These are phyloP conservation scores for Pleuronectes platessa DNA, from an alignment of 2,113 vertebrate species.

Conservation along the genomic window DNA sequence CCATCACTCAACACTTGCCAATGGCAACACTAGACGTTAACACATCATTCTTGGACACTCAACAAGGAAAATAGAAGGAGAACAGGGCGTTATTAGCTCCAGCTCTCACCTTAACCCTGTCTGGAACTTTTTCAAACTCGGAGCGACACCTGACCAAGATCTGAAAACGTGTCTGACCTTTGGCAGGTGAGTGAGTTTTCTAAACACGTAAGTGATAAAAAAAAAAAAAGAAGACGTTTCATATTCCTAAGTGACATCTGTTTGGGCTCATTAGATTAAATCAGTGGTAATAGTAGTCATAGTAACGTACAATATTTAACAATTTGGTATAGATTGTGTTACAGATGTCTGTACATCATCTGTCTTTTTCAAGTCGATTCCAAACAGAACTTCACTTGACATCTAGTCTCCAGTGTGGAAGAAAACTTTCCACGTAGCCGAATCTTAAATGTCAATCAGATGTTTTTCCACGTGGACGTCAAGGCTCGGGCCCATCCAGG, in stretches of 20 bases:
- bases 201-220: no score
- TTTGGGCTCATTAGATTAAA: not conserved
- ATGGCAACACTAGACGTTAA: not conserved
- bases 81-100: conserved; percentile 22
- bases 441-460: conserved; percentile 49
- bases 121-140: not conserved
- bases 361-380: not conserved
- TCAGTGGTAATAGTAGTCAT: not conserved
- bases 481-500: conserved; percentile 29
- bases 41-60: conserved; percentile 45
- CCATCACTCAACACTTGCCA: conserved; percentile 26
- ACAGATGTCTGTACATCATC: conserved; percentile 19
- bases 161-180: conserved; percentile 14
- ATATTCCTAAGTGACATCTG: not conserved
- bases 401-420: conserved; percentile 29
- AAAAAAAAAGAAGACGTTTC: no score
- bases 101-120: conserved; percentile 6
- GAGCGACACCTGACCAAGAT: conserved; percentile 29
- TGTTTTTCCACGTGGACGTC: conserved; percentile 50
- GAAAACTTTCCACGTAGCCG: conserved; percentile 42
- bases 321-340: not conserved
- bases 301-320: conserved; percentile 1
- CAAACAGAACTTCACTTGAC: conserved; percentile 26
- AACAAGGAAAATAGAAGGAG: conserved; percentile 50
- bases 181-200: no score